phyloP scores from a whole-genome alignment of 1,140 invertebrate genomes.

The Polypedilum vanderplanki region DNA sequence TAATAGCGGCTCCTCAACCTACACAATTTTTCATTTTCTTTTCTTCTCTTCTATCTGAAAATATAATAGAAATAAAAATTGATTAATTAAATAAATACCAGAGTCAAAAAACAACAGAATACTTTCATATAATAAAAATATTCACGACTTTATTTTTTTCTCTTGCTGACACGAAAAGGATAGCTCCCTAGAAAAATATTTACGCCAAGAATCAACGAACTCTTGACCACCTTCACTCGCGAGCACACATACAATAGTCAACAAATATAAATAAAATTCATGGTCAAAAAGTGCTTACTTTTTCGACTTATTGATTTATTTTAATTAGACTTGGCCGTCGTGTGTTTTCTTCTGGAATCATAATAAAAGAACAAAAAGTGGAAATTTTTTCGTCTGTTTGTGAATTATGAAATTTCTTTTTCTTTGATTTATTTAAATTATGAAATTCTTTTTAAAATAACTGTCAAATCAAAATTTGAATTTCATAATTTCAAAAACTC shows the following conservation, averaged over 20 bases:
- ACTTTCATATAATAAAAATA: background rate
- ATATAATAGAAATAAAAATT: background rate
- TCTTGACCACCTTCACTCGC: constrained; percentile 9
- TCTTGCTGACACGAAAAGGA: background rate
- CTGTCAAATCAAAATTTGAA: too few relatives aligned
- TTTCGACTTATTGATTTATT: constrained; percentile 8
- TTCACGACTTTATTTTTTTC: background rate
- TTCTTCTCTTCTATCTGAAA: background rate
- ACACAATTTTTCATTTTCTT: background rate
- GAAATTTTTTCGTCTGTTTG: too few relatives aligned
- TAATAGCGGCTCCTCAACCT: constrained; percentile 26
- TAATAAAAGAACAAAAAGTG: too few relatives aligned
- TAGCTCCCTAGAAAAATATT: background rate
- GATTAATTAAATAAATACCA: constrained; percentile 27
- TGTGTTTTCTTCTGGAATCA: background rate
- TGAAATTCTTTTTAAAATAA: too few relatives aligned
- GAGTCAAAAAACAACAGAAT: background rate
- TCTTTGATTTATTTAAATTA: too few relatives aligned
- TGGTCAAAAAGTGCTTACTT: constrained; percentile 17
- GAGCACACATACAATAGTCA: background rate
- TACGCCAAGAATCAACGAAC: background rate
- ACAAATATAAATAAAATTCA: background rate
- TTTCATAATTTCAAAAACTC: background rate
- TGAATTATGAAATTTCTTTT: too few relatives aligned
- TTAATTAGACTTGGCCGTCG: background rate